Evolutionary conservation across 1,140 invertebrate species (phyloP).

Genomic region (Drosophila lacertosa): DNA sequence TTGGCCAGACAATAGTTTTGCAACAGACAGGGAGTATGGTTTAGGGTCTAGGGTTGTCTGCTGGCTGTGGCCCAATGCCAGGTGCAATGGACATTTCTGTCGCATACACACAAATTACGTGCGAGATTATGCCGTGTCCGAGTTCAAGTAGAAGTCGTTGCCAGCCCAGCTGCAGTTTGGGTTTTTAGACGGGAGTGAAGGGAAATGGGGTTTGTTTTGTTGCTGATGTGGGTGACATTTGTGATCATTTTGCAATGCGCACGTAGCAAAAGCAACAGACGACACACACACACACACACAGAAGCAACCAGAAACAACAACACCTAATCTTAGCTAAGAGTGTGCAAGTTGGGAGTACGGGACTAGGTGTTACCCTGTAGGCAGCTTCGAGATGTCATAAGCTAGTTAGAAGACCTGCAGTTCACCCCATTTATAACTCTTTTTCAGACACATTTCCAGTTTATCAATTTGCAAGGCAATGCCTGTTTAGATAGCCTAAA

Average conservation of each 20-base stretch:
- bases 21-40: constrained; percentile 35
- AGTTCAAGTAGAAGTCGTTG: constrained; percentile 29
- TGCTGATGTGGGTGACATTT: background rate
- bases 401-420: no score
- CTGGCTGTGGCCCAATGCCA: constrained; percentile 46
- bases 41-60: background rate
- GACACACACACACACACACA: background rate
- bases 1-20: constrained; percentile 78
- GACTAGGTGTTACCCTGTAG: no score
- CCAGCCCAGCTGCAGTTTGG: background rate
- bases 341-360: no score
- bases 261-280: constrained; percentile 29
- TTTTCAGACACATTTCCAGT: no score
- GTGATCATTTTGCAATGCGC: constrained; percentile 36
- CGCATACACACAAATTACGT: constrained; percentile 80
- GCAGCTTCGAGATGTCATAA: no score
- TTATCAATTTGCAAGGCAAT: no score
- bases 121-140: constrained; percentile 62
- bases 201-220: no score
- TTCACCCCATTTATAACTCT: no score
- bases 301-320: no score
- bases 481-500: no score
- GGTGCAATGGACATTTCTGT: constrained; percentile 79
- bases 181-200: background rate
- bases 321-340: no score